Base-by-base conservation (phyloP, 2,888 invertebrate species). In the Steromphala cineraria region DNA sequence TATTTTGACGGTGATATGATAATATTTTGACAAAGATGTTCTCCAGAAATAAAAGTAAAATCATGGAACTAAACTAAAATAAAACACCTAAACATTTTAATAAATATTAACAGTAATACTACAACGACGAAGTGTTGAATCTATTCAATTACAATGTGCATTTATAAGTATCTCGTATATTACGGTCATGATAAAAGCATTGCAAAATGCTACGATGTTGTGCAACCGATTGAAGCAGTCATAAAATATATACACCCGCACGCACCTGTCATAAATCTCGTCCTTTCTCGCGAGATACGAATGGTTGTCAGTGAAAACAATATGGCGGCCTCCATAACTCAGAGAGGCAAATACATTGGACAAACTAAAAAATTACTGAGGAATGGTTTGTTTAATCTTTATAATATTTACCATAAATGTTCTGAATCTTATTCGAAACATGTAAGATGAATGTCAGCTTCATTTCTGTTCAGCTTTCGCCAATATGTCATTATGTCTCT, bases 261-360 rank as follows among this genome's bases (percentile, higher is more conserved):
- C 15, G 40, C 53, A 52, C 40, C 13, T 53, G 53, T 24, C 17
- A 15, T 56, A 46, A 53, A 52, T 75, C 75, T 75, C 55, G 21
- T 15, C 0, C 21, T n/a, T 31, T 76, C 24, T 19, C 67, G 36
- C 28, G 67, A 67, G 67, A 67, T 19, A n/a, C 46, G 46, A 21
- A 8, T 56, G 81, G 90, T 90, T 85, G 87, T 87, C 86, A 89
- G 84, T 86, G 86, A 87, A 89, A 90, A 91, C 91, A 91, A 90
- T 86, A 91, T 91, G 91, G 90, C 89, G 81, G 75, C 87, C 74
- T 78, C 76, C 8, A 56, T 75, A 19, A 83, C 62, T 15, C 82
- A 85, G 24, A 83, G 85, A 56, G 87, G 87, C 19, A 77, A 87
- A 7, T 91, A 91, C 75, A 80, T 87, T 10, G 91, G 91, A 31